Conservation (phyloP, 1,140 invertebrate genomes). For the Leucophenga varia region DNA sequence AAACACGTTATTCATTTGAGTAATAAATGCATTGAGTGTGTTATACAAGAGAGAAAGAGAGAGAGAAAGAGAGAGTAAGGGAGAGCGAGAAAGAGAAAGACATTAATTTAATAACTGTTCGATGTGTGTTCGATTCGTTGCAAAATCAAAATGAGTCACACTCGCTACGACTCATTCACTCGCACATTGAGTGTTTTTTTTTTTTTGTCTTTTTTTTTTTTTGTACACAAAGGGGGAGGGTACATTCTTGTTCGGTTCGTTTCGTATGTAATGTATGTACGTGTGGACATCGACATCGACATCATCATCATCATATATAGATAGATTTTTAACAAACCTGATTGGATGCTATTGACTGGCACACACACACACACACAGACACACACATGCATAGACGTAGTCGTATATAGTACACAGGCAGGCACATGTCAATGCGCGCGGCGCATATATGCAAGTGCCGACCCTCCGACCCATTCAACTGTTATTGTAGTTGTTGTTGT, state of each 20-base stretch:
- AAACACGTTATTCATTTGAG: too few relatives aligned
- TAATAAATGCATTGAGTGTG: constrained; percentile 17
- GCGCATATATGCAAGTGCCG: too few relatives aligned
- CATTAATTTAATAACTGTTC: constrained; percentile 21
- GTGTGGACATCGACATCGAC: constrained; percentile 52
- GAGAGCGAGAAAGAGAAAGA: constrained; percentile 8
- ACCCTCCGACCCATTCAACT: too few relatives aligned
- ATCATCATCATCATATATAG: constrained; percentile 53
- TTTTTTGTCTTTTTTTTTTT: too few relatives aligned
- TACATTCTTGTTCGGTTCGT: too few relatives aligned
- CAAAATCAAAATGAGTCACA: too few relatives aligned
- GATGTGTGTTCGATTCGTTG: constrained; percentile 54
- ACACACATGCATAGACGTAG: too few relatives aligned
- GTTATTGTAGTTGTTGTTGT: constrained; percentile 12
- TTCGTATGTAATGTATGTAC: constrained; percentile 29
- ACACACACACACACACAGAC: constrained; percentile 1
- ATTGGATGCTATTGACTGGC: constrained; percentile 57
- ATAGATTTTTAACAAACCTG: constrained; percentile 58
- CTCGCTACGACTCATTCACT: too few relatives aligned
- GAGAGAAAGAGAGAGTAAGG: constrained; percentile 10
- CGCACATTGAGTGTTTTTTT: too few relatives aligned
- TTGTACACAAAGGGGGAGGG: too few relatives aligned
- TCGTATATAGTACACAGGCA: too few relatives aligned
- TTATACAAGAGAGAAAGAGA: not conserved
- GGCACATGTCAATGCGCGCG: too few relatives aligned